Base-by-base conservation (phyloP, 2,113 vertebrate genomes). In the Upupa epops region DNA sequence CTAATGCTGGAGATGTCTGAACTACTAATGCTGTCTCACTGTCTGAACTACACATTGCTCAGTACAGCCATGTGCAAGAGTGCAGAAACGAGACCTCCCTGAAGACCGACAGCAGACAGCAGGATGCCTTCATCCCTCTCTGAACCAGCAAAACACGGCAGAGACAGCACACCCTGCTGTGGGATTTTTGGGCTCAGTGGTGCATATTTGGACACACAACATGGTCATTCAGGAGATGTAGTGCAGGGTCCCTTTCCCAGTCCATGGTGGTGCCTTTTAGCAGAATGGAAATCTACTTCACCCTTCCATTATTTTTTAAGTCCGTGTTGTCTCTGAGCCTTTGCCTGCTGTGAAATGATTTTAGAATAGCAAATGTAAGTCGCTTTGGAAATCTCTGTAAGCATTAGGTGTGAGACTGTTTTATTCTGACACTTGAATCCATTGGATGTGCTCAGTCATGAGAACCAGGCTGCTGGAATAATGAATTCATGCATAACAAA, bases 401-500 rank as follows among this genome's bases (percentile, higher is more conserved):
- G 68, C 40, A 61, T 83, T 75, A 78, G 13, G 29, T 90, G 58
- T 75, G 48, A 66, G 74, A 63, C 61, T 72, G 13, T 56, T 84
- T 84, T 48, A 89, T 31, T 37, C 28, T 77, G 77, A 77, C 56
- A 77, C 63, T 61, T 61, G 40, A 90, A 94, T 88, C 40, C 75
- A 31, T n/a, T 91, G 74, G 49, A 73, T 92, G 63, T 70, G 56
- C 46, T 54, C 55, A 28, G 68, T 79, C 4, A 1, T 83, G 78
- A 93, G 83, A 93, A 81, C 22, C 26, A 88, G 46, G 63, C 83
- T 63, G 54, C 58, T 61, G 64, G 83, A 89, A 56, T 94, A 76
- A 88, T 46, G 42, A 92, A 88, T 83, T 91, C 73, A 93, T 84
- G 66, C 81, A 94, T 89, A 95, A 86, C 55, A 87, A 94, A 78